Conservation (phyloP, 2,797 vertebrate species). For the Melopsittacus undulatus region DNA sequence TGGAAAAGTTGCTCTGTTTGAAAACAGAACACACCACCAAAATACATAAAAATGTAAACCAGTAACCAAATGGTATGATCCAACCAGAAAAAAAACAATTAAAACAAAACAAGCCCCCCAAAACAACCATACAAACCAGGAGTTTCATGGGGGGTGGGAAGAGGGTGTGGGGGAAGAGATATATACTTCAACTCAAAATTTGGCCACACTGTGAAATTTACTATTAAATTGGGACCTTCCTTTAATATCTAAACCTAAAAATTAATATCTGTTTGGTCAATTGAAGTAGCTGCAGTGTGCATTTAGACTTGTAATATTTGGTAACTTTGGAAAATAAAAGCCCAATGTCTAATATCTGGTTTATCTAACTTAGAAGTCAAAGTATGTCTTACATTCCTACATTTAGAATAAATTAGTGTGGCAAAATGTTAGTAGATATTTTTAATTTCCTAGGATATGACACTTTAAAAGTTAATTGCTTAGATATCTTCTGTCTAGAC, state of each 20-base stretch:
- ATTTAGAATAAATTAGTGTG: neutral
- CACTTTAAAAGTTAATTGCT: neutral
- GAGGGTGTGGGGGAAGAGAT: neutral
- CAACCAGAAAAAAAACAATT: neutral
- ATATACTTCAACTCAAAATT: neutral
- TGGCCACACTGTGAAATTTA: neutral
- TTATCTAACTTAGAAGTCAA: neutral
- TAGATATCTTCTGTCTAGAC: neutral
- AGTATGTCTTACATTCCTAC: neutral
- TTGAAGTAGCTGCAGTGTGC: neutral
- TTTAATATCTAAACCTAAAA: neutral
- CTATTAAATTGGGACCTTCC: neutral
- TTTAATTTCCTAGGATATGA: neutral
- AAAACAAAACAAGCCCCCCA: neutral
- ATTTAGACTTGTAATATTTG: neutral
- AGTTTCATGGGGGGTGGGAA: neutral
- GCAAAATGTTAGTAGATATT: neutral
- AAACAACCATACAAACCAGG: neutral
- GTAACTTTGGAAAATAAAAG: neutral
- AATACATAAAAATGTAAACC: neutral
- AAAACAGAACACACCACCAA: neutral
- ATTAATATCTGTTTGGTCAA: neutral
- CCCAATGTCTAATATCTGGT: neutral
- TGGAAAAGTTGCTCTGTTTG: neutral
- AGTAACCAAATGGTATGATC: neutral